These are phyloP conservation scores for Galaxias olidus DNA, from an alignment of 2,797 vertebrate species.

Conservation along the genomic window DNA sequence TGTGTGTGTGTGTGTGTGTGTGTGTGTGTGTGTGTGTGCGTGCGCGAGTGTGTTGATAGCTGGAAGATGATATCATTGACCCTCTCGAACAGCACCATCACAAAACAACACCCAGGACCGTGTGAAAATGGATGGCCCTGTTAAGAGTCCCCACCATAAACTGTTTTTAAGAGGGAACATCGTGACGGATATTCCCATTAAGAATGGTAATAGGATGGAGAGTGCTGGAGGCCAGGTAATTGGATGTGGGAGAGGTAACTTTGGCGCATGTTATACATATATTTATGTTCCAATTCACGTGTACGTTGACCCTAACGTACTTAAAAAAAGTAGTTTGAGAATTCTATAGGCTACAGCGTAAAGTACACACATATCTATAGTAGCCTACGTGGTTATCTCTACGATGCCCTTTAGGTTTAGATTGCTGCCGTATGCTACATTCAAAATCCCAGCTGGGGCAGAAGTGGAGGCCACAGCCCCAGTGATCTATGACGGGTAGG, in stretches of 20 bases:
- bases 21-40: slow-evolving; percentile 4
- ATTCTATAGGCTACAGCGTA: too few species aligned
- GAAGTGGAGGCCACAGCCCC: too few species aligned
- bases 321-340: too few species aligned
- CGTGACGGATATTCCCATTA: neutral
- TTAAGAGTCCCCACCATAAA: neutral
- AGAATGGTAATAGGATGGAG: neutral
- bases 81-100: neutral
- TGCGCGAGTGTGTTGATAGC: neutral
- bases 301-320: too few species aligned
- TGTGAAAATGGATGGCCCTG: slow-evolving; percentile 2
- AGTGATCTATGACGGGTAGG: too few species aligned
- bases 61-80: neutral
- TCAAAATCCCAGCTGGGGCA: too few species aligned
- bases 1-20: neutral
- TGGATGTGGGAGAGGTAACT: slow-evolving; percentile 28
- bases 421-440: too few species aligned
- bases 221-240: slow-evolving; percentile 10
- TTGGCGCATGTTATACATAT: too few species aligned
- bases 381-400: too few species aligned
- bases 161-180: slow-evolving; percentile 6
- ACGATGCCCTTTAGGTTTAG: too few species aligned
- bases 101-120: neutral
- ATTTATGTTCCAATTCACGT: too few species aligned
- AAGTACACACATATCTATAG: too few species aligned